These are phyloP conservation scores for Pachypanchax playfairii DNA, from an alignment of 2,113 vertebrate species.

Conservation along the genomic window DNA sequence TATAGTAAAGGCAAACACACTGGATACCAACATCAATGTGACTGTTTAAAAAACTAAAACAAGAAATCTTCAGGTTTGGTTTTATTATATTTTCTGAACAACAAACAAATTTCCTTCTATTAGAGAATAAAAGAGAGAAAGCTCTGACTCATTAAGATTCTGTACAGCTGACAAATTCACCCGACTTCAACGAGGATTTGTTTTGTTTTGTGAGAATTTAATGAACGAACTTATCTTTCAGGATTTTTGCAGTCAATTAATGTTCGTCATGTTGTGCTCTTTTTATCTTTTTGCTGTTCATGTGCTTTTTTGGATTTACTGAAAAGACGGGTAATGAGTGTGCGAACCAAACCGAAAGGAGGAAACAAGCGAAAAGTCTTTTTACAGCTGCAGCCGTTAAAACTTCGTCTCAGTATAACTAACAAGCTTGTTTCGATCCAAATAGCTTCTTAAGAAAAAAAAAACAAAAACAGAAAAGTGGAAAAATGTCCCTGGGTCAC, in stretches of 20 bases:
- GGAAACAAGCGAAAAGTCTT: constrained; percentile 17
- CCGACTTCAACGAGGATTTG: not conserved
- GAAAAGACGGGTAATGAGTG: constrained; percentile 47
- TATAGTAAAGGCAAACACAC: no score
- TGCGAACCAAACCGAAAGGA: constrained; percentile 14
- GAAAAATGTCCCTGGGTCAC: constrained; percentile 28
- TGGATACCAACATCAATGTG: no score
- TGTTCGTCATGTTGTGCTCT: constrained; percentile 1
- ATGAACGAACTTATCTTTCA: not conserved
- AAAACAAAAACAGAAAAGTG: no score
- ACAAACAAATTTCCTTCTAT: not conserved
- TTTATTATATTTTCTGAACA: not conserved
- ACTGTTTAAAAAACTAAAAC: no score
- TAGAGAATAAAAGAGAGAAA: not conserved
- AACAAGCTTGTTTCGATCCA: constrained; percentile 51
- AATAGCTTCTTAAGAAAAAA: constrained; percentile 16
- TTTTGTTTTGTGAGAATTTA: constrained; percentile 6
- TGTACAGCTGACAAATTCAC: not conserved
- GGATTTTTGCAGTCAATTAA: constrained; percentile 13
- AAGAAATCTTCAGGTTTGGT: not conserved
- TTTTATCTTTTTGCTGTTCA: constrained; percentile 13
- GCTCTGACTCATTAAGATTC: not conserved
- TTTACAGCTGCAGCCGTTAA: constrained; percentile 6
- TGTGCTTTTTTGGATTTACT: constrained; percentile 8
- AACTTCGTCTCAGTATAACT: constrained; percentile 31